Conservation (phyloP, 2,888 invertebrate species). For the Teleiodes luculella region DNA sequence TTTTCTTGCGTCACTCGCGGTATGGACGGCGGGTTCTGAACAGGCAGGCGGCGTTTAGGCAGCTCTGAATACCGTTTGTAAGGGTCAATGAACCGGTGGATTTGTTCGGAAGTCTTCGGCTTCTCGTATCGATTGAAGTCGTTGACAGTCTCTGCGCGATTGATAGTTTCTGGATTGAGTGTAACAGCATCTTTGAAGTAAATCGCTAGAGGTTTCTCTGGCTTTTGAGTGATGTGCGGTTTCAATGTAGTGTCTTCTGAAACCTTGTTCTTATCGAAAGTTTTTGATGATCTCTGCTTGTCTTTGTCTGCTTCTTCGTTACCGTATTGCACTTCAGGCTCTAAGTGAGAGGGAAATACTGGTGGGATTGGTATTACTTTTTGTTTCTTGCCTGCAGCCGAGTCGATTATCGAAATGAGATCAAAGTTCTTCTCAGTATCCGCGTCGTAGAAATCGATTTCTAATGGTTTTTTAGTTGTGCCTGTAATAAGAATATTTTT, state of each 20-base stretch:
- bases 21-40: slow-evolving; percentile 27
- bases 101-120: slow-evolving; percentile 13
- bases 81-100: slow-evolving; percentile 26
- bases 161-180: slow-evolving; percentile 39
- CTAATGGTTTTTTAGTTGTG: slow-evolving; percentile 49
- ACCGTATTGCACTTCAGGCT: slow-evolving; percentile 75
- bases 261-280: slow-evolving; percentile 38
- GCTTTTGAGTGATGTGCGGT: slow-evolving; percentile 69
- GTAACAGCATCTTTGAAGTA: slow-evolving; percentile 46
- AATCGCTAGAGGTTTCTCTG: slow-evolving; percentile 65
- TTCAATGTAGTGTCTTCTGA: slow-evolving; percentile 58
- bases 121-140: slow-evolving; percentile 44
- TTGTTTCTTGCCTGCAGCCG: slow-evolving; percentile 35
- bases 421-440: slow-evolving; percentile 46
- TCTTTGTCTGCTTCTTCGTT: slow-evolving; percentile 67
- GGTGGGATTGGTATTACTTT: slow-evolving; percentile 55
- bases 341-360: slow-evolving; percentile 63
- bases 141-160: slow-evolving; percentile 52
- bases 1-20: slow-evolving; percentile 44
- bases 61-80: slow-evolving; percentile 22
- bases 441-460: slow-evolving; percentile 70
- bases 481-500: slow-evolving; percentile 42
- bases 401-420: slow-evolving; percentile 38
- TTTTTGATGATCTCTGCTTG: slow-evolving; percentile 53
- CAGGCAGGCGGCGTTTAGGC: slow-evolving; percentile 1